Evolutionary conservation across 1,140 invertebrate species (phyloP), one percentile per base, ranked within the genome.

Genomic region (Aphis gossypii): DNA sequence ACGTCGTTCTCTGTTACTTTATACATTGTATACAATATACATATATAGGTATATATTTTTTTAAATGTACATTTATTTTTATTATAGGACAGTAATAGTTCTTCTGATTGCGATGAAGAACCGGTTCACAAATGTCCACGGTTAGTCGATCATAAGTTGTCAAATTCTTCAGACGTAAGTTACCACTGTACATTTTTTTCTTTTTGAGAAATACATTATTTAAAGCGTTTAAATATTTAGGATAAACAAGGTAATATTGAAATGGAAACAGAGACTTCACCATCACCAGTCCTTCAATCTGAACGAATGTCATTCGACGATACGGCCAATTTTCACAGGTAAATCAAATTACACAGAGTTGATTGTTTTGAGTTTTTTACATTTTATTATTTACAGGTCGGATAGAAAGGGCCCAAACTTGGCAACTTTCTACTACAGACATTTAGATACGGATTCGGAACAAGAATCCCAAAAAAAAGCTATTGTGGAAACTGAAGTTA

Each of bases 381-480:
- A 21, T 94, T 94, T 23, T 48, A 23, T 92, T 76, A 2, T 92
- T 11, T 25, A 76, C 92, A 96, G 97, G 76, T 97, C 97, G 2
- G 97, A 97, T 95, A 95, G 97, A 94, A 97, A 97, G 95, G 97
- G 97, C 25, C 97, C 97, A 94, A 98, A 98, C 95, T 97, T 96
- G 94, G 97, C 96, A 94, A 97, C 97, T 91, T 98, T 97, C 95
- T 98, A 98, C 95, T 98, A 97, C 95, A 97, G 97, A 95, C 97
- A 98, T 95, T 96, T 96, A 95, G 97, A 98, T 95, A 98, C 97
- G 5, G 97, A 98, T 95, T 97, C 97, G 1, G 97, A 98, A 94
- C 95, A 95, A 94, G 94, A 95, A 94, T 94, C 94, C 94, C 83
- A 94, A 94, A 94, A 94, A 94, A 89, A 94, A 93, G 84, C 94